Conservation (phyloP, 2,113 vertebrate species). For the Acanthochromis polyacanthus region DNA sequence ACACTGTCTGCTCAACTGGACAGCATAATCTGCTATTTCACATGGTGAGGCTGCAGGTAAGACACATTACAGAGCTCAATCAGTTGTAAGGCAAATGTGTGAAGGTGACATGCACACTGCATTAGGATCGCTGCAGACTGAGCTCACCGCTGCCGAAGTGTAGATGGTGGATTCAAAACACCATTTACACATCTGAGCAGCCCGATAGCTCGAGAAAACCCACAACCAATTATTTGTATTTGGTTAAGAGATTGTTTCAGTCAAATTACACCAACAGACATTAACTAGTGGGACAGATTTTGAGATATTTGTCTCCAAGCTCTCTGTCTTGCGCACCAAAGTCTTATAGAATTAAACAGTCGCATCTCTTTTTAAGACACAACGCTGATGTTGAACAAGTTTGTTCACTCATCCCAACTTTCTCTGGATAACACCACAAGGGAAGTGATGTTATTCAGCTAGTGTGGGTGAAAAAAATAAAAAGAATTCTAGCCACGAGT, state of each 20-base stretch:
- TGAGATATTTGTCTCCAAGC: no score
- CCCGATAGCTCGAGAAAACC: neutral
- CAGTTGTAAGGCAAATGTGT: conserved; percentile 24
- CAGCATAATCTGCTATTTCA: conserved; percentile 29
- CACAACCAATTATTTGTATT: neutral
- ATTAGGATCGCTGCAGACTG: conserved; percentile 16
- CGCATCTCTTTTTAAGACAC: no score
- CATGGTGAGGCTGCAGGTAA: conserved; percentile 10
- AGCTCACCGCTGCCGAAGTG: conserved; percentile 20
- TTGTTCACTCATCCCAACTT: neutral
- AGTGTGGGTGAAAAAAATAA: neutral
- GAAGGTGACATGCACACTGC: conserved; percentile 61
- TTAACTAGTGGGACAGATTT: neutral
- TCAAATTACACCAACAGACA: neutral
- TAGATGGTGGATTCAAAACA: conserved; percentile 1
- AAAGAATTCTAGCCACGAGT: neutral
- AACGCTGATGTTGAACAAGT: neutral
- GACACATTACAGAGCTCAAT: conserved; percentile 32
- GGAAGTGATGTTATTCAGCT: neutral
- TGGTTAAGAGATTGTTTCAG: neutral
- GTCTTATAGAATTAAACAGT: no score
- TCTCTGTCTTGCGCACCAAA: neutral
- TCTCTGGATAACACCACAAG: neutral
- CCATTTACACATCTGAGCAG: neutral
- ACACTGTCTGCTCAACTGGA: conserved; percentile 28